Percentiles rank a stretch among this genome's conserved stretches.
Evolutionary conservation across 2,888 invertebrate genomes (phyloP).

Genomic region (Drosophila putrida): DNA sequence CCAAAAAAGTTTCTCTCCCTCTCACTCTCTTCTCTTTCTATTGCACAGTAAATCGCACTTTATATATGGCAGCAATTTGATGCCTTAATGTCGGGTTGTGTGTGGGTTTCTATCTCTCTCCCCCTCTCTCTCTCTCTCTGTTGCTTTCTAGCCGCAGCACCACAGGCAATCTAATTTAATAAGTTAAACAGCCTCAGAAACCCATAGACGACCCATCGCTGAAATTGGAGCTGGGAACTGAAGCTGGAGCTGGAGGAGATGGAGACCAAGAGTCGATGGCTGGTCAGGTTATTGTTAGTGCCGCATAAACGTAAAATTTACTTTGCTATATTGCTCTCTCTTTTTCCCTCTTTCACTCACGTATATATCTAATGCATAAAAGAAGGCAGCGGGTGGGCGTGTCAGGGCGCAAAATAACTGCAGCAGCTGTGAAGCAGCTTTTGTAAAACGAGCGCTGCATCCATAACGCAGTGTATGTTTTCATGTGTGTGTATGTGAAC

Average conservation of each 20-base stretch:
- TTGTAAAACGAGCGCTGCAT: slow-evolving; percentile 41
- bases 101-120: neutral
- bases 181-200: slow-evolving; percentile 49
- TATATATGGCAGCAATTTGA: slow-evolving; percentile 69
- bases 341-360: neutral
- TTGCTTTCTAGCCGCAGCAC: slow-evolving; percentile 31
- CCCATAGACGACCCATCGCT: slow-evolving; percentile 6
- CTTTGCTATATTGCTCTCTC: slow-evolving; percentile 19
- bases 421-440: slow-evolving; percentile 47
- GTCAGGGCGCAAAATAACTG: slow-evolving; percentile 45
- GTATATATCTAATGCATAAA: slow-evolving; percentile 32
- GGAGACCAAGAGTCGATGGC: slow-evolving; percentile 25
- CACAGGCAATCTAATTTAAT: slow-evolving; percentile 63
- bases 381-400: slow-evolving; percentile 40
- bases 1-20: neutral
- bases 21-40: neutral
- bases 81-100: slow-evolving; percentile 47
- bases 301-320: slow-evolving; percentile 61
- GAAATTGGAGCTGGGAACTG: slow-evolving; percentile 16
- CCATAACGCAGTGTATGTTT: slow-evolving; percentile 20
- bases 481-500: slow-evolving; percentile 13
- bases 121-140: neutral
- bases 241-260: neutral
- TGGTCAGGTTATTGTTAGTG: slow-evolving; percentile 65
- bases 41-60: slow-evolving; percentile 54